Conservation (phyloP, 2,888 invertebrate species). For the Thelaira solivaga region DNA sequence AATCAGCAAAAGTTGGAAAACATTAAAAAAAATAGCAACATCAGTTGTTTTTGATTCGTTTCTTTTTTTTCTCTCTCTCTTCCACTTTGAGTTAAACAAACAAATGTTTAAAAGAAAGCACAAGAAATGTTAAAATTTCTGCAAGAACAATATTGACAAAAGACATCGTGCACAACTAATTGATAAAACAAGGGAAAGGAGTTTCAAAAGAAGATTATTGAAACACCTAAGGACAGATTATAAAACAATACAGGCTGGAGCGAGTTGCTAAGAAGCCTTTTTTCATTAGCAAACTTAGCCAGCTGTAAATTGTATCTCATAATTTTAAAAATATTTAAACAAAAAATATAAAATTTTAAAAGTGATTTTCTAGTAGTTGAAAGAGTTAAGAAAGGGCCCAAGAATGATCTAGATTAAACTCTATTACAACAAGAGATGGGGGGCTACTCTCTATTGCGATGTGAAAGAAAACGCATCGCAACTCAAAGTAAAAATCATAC, state of each 20-base stretch:
- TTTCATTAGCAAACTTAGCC: too few species aligned
- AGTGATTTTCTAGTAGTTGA: too few species aligned
- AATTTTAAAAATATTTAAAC: too few species aligned
- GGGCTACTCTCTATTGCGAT: too few species aligned
- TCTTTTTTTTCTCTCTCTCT: neutral
- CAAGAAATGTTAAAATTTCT: neutral
- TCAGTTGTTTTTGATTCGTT: neutral
- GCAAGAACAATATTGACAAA: conserved; percentile 43
- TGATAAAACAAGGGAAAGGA: neutral
- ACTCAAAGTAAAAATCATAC: too few species aligned
- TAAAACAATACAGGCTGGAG: neutral
- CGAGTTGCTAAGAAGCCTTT: too few species aligned
- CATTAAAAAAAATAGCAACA: neutral
- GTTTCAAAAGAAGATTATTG: neutral
- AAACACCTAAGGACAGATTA: neutral
- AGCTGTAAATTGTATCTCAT: too few species aligned
- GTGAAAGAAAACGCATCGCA: too few species aligned
- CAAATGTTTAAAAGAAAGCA: neutral
- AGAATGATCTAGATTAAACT: too few species aligned
- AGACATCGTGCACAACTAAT: conserved; percentile 54
- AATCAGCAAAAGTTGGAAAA: conserved; percentile 44
- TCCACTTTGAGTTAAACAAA: conserved; percentile 39
- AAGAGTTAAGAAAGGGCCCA: too few species aligned
- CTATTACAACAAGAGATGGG: too few species aligned
- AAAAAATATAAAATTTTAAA: too few species aligned